phyloP scores from a whole-genome alignment of 2,797 vertebrate species.

The Falco berigora region DNA sequence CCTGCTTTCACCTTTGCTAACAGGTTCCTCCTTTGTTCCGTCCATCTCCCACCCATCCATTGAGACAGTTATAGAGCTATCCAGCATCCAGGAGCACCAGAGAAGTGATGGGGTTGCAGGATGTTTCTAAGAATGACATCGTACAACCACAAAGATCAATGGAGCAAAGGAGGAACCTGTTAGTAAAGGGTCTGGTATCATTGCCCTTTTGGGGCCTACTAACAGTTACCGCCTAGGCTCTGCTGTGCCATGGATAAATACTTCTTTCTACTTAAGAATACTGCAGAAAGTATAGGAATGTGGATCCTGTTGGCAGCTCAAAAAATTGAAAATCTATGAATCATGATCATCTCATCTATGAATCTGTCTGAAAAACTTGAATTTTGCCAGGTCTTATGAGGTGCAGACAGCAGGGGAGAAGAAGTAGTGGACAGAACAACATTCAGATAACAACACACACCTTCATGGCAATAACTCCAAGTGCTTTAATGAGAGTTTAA shows the following conservation, averaged over 20 bases:
- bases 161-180: not conserved
- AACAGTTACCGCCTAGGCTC: not conserved
- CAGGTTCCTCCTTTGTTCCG: not conserved
- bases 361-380: not conserved
- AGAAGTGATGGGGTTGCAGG: not conserved
- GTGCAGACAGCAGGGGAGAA: not conserved
- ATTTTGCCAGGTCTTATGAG: not conserved
- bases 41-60: not conserved
- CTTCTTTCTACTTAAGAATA: not conserved
- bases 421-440: not conserved
- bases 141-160: not conserved
- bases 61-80: not conserved
- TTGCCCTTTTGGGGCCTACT: not conserved
- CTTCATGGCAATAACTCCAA: not conserved
- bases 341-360: not conserved
- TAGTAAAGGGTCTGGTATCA: not conserved
- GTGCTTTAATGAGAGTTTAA: not conserved
- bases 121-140: not conserved
- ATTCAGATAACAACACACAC: not conserved
- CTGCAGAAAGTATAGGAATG: not conserved
- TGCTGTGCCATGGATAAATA: not conserved
- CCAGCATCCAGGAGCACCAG: not conserved
- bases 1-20: not conserved
- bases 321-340: not conserved
- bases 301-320: not conserved